Conservation (phyloP, 2,113 vertebrate genomes). For the Apodemus sylvaticus region DNA sequence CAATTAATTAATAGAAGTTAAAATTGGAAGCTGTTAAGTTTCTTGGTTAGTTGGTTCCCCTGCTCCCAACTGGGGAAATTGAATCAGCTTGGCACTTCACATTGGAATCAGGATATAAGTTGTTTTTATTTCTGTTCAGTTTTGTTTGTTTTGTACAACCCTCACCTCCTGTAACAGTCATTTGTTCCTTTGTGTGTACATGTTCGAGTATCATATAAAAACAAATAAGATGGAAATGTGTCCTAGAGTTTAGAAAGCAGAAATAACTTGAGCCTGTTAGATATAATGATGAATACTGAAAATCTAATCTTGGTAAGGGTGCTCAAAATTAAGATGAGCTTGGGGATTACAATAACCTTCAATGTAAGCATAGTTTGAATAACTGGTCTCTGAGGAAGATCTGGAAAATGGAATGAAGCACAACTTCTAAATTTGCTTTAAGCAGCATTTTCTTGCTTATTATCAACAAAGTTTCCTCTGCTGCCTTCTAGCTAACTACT, state of each 20-base stretch:
- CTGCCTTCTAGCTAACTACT: slow-evolving; percentile 34
- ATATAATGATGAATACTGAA: not conserved
- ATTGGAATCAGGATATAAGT: not conserved
- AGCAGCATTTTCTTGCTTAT: slow-evolving; percentile 69
- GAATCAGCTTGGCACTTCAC: not conserved
- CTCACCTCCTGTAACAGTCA: not conserved
- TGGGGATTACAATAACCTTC: not conserved
- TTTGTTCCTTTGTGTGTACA: not conserved
- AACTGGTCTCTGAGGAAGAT: slow-evolving; percentile 61
- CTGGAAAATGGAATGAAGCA: slow-evolving; percentile 56
- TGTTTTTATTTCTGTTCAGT: not conserved
- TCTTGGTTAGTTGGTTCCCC: not conserved
- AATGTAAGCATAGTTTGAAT: slow-evolving; percentile 8
- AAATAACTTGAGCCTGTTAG: not conserved
- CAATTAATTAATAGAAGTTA: not conserved
- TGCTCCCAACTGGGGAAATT: too few species aligned
- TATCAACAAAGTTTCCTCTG: slow-evolving; percentile 69
- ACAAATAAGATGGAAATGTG: not conserved
- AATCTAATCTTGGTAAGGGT: slow-evolving; percentile 2
- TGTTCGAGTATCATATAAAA: not conserved
- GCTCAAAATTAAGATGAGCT: slow-evolving; percentile 51
- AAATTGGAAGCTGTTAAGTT: not conserved
- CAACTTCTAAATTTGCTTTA: slow-evolving; percentile 64
- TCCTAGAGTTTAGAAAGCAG: not conserved
- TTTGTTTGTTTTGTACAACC: not conserved